Conservation (phyloP, 2,797 vertebrate genomes). For the Discoglossus pictus region DNA sequence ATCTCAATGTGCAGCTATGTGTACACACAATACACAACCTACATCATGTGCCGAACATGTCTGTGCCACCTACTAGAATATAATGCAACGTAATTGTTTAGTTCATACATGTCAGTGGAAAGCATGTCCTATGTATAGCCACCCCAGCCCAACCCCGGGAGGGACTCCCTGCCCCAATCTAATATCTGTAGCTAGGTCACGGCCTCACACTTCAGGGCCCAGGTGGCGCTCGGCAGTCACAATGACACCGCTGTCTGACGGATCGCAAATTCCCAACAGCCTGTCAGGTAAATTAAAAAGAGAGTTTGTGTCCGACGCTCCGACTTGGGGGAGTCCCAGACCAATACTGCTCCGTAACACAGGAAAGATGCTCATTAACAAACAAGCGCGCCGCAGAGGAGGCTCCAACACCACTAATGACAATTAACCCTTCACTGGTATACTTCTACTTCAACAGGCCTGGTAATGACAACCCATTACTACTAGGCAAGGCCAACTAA, state of each 20-base stretch:
- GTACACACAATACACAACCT: too few relatives aligned
- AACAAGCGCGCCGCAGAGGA: conserved; percentile 56
- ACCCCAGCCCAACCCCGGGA: conserved; percentile 21
- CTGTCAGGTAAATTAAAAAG: conserved; percentile 75
- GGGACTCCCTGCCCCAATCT: conserved; percentile 20
- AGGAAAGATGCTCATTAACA: conserved; percentile 73
- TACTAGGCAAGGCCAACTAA: too few relatives aligned
- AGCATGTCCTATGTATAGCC: conserved; percentile 34
- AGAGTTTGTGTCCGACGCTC: conserved; percentile 69
- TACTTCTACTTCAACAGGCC: conserved; percentile 11
- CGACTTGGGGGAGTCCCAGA: conserved; percentile 69
- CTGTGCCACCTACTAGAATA: too few relatives aligned
- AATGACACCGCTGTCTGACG: conserved; percentile 68
- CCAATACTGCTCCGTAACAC: conserved; percentile 72
- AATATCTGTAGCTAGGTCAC: conserved; percentile 16
- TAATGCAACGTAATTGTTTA: too few relatives aligned
- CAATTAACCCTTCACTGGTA: not conserved
- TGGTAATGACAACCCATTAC: conserved; percentile 20
- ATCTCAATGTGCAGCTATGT: conserved; percentile 24
- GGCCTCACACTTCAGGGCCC: conserved; percentile 16
- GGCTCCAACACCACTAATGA: conserved; percentile 20
- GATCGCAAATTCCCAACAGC: conserved; percentile 67
- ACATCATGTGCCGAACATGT: too few relatives aligned
- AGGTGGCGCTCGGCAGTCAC: conserved; percentile 4
- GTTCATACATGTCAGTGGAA: conserved; percentile 32